These are phyloP conservation scores for Ammodytes dubius DNA, from an alignment of 2,113 vertebrate species.

Conservation along the genomic window DNA sequence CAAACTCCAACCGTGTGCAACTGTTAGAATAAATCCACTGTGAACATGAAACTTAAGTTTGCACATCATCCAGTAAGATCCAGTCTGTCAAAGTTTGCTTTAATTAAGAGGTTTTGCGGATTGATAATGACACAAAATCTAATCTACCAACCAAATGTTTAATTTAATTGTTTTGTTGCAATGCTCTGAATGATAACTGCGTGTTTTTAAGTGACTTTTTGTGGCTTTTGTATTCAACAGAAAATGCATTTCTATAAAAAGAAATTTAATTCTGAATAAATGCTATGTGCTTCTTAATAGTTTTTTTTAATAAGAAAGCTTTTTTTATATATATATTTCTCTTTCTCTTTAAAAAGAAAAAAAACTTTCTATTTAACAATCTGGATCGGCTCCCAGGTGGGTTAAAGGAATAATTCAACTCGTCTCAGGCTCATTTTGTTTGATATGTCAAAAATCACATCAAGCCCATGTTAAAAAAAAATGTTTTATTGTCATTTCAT, in stretches of 20 bases:
- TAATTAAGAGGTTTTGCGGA: neutral
- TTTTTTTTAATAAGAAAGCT: neutral
- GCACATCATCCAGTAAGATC: conserved; percentile 24
- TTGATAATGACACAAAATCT: conserved; percentile 5
- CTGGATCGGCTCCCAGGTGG: neutral
- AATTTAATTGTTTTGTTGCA: conserved; percentile 36
- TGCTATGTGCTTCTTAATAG: conserved; percentile 16
- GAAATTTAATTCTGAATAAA: conserved; percentile 42
- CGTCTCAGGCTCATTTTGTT: conserved; percentile 4
- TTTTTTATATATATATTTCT: neutral
- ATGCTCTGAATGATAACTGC: conserved; percentile 37
- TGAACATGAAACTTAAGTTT: conserved; percentile 34
- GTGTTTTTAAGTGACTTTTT: conserved; percentile 53
- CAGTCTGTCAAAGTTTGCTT: conserved; percentile 32
- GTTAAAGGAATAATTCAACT: conserved; percentile 1
- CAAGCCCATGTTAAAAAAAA: too few relatives aligned
- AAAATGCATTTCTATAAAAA: conserved; percentile 47
- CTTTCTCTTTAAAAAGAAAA: conserved; percentile 1
- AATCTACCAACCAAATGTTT: conserved; percentile 51
- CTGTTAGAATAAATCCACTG: conserved; percentile 57
- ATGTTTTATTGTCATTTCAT: neutral
- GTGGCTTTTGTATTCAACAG: conserved; percentile 64
- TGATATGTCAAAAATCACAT: neutral
- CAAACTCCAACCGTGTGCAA: conserved; percentile 23
- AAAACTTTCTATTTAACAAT: neutral